These are phyloP conservation scores for Cheilosia vernalis DNA, from an alignment of 2,888 invertebrate species.

Conservation along the genomic window DNA sequence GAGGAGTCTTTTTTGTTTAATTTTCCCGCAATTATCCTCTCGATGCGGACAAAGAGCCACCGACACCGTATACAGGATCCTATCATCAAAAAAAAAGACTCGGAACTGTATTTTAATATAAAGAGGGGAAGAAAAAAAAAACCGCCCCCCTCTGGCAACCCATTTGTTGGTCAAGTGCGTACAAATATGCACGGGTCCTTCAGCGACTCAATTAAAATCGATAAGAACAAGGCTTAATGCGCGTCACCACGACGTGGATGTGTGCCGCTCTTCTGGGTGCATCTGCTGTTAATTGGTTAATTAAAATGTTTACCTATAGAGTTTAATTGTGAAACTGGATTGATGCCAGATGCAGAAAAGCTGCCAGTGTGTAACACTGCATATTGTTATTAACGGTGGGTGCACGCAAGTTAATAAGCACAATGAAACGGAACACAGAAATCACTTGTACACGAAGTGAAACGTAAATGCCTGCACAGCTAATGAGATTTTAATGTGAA, in stretches of 20 bases:
- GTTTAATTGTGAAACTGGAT: slow-evolving; percentile 64
- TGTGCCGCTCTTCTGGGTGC: background rate
- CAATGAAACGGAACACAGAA: background rate
- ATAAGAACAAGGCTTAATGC: slow-evolving; percentile 9
- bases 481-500: slow-evolving; percentile 66
- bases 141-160: background rate
- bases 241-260: slow-evolving; percentile 6
- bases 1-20: slow-evolving; percentile 5
- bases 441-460: slow-evolving; percentile 1
- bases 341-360: slow-evolving; percentile 33
- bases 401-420: slow-evolving; percentile 9
- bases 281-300: slow-evolving; percentile 58
- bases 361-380: background rate
- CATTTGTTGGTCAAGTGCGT: slow-evolving; percentile 8
- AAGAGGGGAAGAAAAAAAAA: background rate
- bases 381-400: background rate
- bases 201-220: slow-evolving; percentile 57
- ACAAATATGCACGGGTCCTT: slow-evolving; percentile 14
- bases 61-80: background rate
- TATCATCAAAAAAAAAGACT: background rate
- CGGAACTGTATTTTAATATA: slow-evolving; percentile 4
- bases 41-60: slow-evolving; percentile 2
- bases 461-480: slow-evolving; percentile 21
- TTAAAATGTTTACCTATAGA: slow-evolving; percentile 60
- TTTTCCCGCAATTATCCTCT: slow-evolving; percentile 28